Base-by-base conservation (phyloP, 2,113 vertebrate species). In the Coreoperca whiteheadi region DNA sequence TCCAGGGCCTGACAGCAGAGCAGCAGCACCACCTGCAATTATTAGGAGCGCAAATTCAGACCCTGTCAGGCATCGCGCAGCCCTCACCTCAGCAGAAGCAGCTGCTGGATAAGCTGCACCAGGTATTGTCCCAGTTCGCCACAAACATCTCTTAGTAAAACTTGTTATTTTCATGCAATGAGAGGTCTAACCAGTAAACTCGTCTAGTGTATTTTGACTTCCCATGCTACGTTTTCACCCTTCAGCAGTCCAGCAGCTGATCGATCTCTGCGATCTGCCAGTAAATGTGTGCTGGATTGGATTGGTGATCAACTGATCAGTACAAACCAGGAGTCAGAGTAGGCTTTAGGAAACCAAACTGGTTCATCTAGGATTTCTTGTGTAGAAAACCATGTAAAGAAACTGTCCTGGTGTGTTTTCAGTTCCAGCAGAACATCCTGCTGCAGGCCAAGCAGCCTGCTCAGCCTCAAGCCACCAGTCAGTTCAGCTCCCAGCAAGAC, bases 361-460 rank as follows among this genome's bases (percentile, higher is more conserved):
- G 4, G n/a, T 30, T 51, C 4, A 25, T 82, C 8, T 20, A 4
- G 6, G 61, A 51, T 70, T 20, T 50, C 25, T 14, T 30, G 2
- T 28, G 25, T 54, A n/a, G 2, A 56, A 25, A 50, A 63, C 4
- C 30, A 6, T 34, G 10, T 41, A 30, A 30, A 0, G 9, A 43
- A 53, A 41, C 3, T 46, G 16, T 76, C 20, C 9, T 41, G 23
- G 28, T 85, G 28, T 82, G 59, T 87, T 71, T 76, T 25, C 90
- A 98, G 97, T 93, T 97, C 82, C 97, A 97, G 30, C 96, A 97
- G 66, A 97, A 91, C 87, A 96, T 97, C 67, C 91, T 98, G 53
- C 91, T 98, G 1, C 95, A 95, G 80, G 87, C 92, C 77, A 95
- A 96, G 93, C 87, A 96, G 94, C 82, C 94, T 0, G 69, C 92